These are phyloP conservation scores for Dasypogon diadema DNA, from an alignment of 2,888 invertebrate genomes.

Conservation along the genomic window DNA sequence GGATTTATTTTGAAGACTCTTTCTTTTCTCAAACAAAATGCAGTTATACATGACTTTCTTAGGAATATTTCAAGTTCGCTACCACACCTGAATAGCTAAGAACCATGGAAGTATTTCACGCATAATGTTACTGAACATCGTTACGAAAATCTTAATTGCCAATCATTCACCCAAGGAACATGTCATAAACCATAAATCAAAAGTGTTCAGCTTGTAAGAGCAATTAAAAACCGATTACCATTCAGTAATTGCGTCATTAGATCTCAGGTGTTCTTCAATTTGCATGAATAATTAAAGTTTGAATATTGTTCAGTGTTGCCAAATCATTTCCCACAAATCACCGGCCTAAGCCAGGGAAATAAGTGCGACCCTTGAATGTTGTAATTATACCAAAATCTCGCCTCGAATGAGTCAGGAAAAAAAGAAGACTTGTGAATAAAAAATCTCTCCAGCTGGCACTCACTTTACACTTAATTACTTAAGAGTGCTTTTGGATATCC, in stretches of 20 bases:
- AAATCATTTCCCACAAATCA: conserved; percentile 38
- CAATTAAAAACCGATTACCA: conserved; percentile 46
- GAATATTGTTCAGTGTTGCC: conserved; percentile 29
- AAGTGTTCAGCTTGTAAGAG: conserved; percentile 17
- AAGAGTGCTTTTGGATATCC: conserved; percentile 50
- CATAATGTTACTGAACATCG: background rate
- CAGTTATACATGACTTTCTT: no score
- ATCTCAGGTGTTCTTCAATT: conserved; percentile 48
- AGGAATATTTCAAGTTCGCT: no score
- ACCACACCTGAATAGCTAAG: no score
- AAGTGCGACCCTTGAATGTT: background rate
- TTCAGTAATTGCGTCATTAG: conserved; percentile 41
- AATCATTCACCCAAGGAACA: background rate
- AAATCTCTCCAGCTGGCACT: conserved; percentile 34
- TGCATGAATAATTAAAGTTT: conserved; percentile 43
- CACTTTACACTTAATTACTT: conserved; percentile 49
- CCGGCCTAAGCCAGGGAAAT: conserved; percentile 7
- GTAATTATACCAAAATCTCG: conserved; percentile 34
- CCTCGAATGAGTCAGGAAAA: background rate
- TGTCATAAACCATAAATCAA: conserved; percentile 32
- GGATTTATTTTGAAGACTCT: no score
- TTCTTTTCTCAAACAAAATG: no score
- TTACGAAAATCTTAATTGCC: conserved; percentile 6
- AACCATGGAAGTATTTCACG: no score
- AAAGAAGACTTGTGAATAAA: conserved; percentile 16